Evolutionary conservation across 2,888 invertebrate species (phyloP).

Genomic region (Xanthia icteritia): DNA sequence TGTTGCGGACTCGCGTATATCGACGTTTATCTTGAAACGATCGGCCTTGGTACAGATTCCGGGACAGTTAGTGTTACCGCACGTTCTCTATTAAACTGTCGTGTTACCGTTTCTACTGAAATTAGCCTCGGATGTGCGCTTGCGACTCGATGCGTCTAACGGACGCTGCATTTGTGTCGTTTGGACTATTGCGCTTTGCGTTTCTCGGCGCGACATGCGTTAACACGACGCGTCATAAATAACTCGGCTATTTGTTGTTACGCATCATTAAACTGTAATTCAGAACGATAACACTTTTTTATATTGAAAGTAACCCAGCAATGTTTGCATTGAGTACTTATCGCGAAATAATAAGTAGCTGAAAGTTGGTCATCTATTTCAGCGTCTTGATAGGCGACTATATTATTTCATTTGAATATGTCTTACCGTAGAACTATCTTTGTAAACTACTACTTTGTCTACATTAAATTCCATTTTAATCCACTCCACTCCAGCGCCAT

Average conservation of each 20-base stretch:
- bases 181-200: slow-evolving; percentile 64
- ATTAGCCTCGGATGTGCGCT: slow-evolving; percentile 73
- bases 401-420: background rate
- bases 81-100: slow-evolving; percentile 75
- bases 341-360: slow-evolving; percentile 12
- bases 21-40: slow-evolving; percentile 75
- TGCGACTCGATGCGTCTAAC: slow-evolving; percentile 69
- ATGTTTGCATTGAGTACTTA: slow-evolving; percentile 17
- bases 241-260: slow-evolving; percentile 64
- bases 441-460: too few species aligned
- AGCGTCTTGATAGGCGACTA: background rate
- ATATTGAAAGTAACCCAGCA: slow-evolving; percentile 38
- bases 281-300: slow-evolving; percentile 50
- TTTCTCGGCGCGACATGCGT: slow-evolving; percentile 60
- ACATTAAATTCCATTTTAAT: background rate
- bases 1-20: slow-evolving; percentile 64
- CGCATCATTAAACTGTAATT: slow-evolving; percentile 65
- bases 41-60: slow-evolving; percentile 83
- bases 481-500: slow-evolving; percentile 11
- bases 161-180: slow-evolving; percentile 71
- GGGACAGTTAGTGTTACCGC: slow-evolving; percentile 79
- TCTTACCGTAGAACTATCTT: background rate
- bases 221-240: slow-evolving; percentile 60
- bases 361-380: slow-evolving; percentile 17
- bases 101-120: slow-evolving; percentile 78